Percentiles rank a stretch among this genome's conserved stretches.
These are phyloP conservation scores for Orthosia cruda DNA, from an alignment of 2,888 invertebrate genomes.

Conservation along the genomic window DNA sequence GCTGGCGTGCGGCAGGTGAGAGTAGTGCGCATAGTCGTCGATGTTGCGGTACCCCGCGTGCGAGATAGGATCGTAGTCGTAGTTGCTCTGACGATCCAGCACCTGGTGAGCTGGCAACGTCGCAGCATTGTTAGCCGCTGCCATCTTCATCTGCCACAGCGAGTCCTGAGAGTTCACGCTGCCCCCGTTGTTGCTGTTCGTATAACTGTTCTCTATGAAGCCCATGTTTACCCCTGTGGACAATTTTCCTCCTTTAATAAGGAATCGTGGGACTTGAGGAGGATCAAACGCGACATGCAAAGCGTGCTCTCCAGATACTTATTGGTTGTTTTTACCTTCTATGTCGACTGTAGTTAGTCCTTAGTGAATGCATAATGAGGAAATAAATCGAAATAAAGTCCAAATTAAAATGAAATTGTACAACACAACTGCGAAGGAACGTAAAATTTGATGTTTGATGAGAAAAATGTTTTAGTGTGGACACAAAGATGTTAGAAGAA, in stretches of 20 bases:
- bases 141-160: slow-evolving; percentile 98
- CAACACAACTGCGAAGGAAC: slow-evolving; percentile 31
- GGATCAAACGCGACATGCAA: slow-evolving; percentile 56
- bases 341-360: slow-evolving; percentile 80
- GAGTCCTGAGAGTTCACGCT: slow-evolving; percentile 99
- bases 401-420: slow-evolving; percentile 65
- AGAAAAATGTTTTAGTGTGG: slow-evolving; percentile 9
- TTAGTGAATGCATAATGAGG: slow-evolving; percentile 76
- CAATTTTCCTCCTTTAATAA: slow-evolving; percentile 36
- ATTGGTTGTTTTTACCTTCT: slow-evolving; percentile 75
- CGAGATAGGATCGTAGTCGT: slow-evolving; percentile 94
- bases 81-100: slow-evolving; percentile 93
- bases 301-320: slow-evolving; percentile 53
- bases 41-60: slow-evolving; percentile 97
- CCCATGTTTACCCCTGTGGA: slow-evolving; percentile 95
- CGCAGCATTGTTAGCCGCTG: slow-evolving; percentile 94
- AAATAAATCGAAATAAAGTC: slow-evolving; percentile 71
- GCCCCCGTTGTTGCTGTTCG: slow-evolving; percentile 98
- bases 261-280: background rate
- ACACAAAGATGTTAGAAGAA: background rate
- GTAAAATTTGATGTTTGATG: slow-evolving; percentile 11
- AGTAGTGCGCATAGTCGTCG: slow-evolving; percentile 96
- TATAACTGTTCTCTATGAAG: slow-evolving; percentile 98
- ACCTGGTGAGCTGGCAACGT: slow-evolving; percentile 90
- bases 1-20: slow-evolving; percentile 93